Conservation (phyloP, 1,140 invertebrate genomes). For the Solenopsis fugax region DNA sequence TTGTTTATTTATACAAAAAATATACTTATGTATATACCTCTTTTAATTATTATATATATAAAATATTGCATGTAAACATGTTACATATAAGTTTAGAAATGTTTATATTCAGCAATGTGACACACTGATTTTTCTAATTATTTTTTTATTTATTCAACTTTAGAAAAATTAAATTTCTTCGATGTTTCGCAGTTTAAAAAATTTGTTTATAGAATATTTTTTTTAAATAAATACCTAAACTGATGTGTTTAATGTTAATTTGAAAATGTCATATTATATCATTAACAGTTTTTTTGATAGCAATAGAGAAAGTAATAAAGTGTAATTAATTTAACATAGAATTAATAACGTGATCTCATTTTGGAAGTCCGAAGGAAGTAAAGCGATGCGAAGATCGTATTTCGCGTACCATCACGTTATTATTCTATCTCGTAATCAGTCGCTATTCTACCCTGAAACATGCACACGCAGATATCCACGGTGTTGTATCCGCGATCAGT, state of each 20-base stretch:
- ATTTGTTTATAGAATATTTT: neutral
- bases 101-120: neutral
- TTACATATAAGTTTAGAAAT: neutral
- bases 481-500: conserved; percentile 63
- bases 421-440: conserved; percentile 66
- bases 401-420: conserved; percentile 36
- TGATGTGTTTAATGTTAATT: neutral
- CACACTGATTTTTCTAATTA: neutral
- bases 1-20: neutral
- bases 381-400: neutral
- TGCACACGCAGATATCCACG: conserved; percentile 5
- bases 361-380: neutral
- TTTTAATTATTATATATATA: neutral
- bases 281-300: neutral
- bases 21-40: neutral
- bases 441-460: conserved; percentile 46
- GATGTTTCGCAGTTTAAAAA: neutral
- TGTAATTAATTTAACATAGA: conserved; percentile 1
- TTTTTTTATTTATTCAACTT: neutral
- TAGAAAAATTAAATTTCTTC: neutral
- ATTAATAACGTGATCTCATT: conserved; percentile 5
- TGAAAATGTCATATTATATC: neutral
- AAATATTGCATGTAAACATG: neutral
- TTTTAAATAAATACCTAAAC: neutral
- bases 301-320: neutral